Evolutionary conservation across 2,113 vertebrate species (phyloP), one percentile per base, ranked within the genome.

Genomic region (Heliornis fulica): DNA sequence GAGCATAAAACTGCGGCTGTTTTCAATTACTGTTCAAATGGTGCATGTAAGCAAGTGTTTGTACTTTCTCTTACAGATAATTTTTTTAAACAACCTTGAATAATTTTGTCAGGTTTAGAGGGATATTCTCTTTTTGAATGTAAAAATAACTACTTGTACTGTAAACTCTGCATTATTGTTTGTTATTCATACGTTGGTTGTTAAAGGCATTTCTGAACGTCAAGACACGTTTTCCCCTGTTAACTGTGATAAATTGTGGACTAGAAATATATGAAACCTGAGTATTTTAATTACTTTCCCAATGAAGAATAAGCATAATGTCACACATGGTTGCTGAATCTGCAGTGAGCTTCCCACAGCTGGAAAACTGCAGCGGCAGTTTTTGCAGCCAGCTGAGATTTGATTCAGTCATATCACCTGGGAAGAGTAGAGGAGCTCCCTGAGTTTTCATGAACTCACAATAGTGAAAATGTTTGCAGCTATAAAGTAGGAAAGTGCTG

Each of bases 221-320:
- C 77, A 31, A 87, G 51, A 48, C 36, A 29, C 4, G 22, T 72
- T 92, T 92, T 54, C 29, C 32, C 38, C 20, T 74, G 54, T 75
- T 90, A 83, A 66, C 68, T 71, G 7, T 83, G 87, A 94, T 66
- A 83, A 94, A 88, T 36, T 85, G n/a, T 60, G 43, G 15, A 36
- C 48, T 60, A 13, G 32, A 95, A 95, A 86, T 43, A 64, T 11
- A 71, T 45, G 72, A 92, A 86, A 83, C 15, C 19, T 68, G 43
- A 86, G 51, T 10, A 54, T 86, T 93, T 93, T 48, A 89, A 89
- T 93, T 93, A 83, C 22, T 86, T 94, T 17, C 34, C 59, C 16
- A 38, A 63, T 90, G 76, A 96, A 94, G 71, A 94, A 74, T 90
- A 94, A 95, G 82, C 71, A 90, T 59, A 83, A 69, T 94, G 90